phyloP scores from a whole-genome alignment of 53 echinoderm and acorn worm species.

The Temnopleurus reevesii region DNA sequence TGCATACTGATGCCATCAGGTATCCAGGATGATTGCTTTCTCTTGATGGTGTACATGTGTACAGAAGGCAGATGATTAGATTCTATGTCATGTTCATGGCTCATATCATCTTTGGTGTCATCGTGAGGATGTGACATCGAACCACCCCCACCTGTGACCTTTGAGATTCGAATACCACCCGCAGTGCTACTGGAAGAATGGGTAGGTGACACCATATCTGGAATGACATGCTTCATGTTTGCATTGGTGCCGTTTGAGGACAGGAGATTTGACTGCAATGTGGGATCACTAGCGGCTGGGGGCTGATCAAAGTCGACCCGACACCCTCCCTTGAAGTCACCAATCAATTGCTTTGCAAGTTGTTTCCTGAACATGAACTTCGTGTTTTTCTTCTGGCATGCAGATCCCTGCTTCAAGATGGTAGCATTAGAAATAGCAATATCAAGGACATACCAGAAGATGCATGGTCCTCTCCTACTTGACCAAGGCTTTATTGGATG shows the following conservation, averaged over 20 bases:
- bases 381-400: background rate
- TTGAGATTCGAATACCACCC: background rate
- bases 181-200: background rate
- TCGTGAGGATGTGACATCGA: background rate
- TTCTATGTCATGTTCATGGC: background rate
- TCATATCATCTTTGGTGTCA: background rate
- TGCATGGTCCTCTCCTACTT: background rate
- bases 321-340: background rate
- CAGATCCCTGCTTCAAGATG: background rate
- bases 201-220: background rate
- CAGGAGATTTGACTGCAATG: no score
- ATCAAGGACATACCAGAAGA: background rate
- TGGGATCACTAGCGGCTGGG: background rate
- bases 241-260: background rate
- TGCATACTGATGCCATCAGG: no score
- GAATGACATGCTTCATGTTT: background rate
- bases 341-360: background rate
- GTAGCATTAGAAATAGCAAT: background rate
- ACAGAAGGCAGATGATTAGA: background rate
- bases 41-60: background rate
- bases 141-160: background rate
- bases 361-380: background rate
- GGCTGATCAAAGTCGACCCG: no score
- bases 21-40: no score
- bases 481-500: background rate